These are phyloP conservation scores for Drosophila algonquin DNA, from an alignment of 2,888 invertebrate species.

Conservation along the genomic window DNA sequence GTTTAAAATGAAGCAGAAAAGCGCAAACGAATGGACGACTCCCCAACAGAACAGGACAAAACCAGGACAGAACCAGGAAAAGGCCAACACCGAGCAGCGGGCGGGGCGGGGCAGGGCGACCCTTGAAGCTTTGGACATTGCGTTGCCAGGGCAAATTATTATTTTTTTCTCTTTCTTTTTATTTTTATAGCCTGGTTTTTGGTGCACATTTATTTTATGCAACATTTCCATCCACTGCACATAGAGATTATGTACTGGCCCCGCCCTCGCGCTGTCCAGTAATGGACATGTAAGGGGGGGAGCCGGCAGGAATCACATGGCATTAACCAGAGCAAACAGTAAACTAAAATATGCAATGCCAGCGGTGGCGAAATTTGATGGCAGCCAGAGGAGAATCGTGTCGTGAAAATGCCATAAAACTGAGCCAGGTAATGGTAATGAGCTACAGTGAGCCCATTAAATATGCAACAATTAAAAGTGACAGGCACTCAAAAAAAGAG, in stretches of 20 bases:
- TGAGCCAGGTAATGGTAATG: conserved; percentile 63
- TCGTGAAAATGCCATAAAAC: conserved; percentile 69
- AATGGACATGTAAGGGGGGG: conserved; percentile 36
- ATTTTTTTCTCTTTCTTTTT: conserved; percentile 19
- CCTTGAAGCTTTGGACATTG: conserved; percentile 55
- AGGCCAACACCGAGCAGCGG: conserved; percentile 26
- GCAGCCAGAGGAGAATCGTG: conserved; percentile 33
- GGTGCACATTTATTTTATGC: conserved; percentile 73
- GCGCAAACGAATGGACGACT: conserved; percentile 51
- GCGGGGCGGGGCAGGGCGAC: conserved; percentile 34
- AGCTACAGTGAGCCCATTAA: conserved; percentile 59
- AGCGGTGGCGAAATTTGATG: conserved; percentile 54
- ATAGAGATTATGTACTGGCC: conserved; percentile 65
- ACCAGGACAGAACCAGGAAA: conserved; percentile 3
- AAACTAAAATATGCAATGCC: conserved; percentile 72
- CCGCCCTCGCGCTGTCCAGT: conserved; percentile 2
- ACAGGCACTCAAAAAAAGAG: conserved; percentile 48
- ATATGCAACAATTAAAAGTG: conserved; percentile 78
- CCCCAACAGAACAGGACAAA: not conserved
- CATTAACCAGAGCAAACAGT: conserved; percentile 48
- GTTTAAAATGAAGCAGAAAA: conserved; percentile 76
- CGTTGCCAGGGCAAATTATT: conserved; percentile 64
- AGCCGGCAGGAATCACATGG: conserved; percentile 42
- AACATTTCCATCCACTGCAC: conserved; percentile 63
- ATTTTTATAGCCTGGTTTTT: conserved; percentile 53